Evolutionary conservation across 2,113 vertebrate species (phyloP).

Genomic region (Glaucidium brasilianum): DNA sequence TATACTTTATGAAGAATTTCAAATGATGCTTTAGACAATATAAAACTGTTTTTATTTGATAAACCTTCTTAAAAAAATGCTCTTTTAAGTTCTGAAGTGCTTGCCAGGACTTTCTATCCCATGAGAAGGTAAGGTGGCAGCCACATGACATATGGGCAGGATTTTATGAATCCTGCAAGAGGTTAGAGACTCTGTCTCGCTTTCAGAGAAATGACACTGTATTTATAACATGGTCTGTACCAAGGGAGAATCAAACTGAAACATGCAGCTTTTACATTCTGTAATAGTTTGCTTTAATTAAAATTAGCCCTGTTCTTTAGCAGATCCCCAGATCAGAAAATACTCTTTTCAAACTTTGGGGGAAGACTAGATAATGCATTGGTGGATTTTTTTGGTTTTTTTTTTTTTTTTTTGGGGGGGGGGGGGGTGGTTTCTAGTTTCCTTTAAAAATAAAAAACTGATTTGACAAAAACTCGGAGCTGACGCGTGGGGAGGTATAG

Average conservation of each 20-base stretch:
- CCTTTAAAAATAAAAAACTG: not conserved
- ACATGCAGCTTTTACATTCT: not conserved
- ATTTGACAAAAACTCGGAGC: not conserved
- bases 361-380: not conserved
- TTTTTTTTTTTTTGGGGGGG: too few species aligned
- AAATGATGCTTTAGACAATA: not conserved
- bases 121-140: not conserved
- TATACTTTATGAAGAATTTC: not conserved
- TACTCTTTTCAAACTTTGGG: not conserved
- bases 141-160: conserved; percentile 30
- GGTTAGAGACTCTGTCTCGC: not conserved
- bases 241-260: conserved; percentile 31
- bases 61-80: not conserved
- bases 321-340: not conserved
- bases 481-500: not conserved
- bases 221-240: not conserved
- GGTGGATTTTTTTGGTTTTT: too few species aligned
- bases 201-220: conserved; percentile 17
- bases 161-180: conserved; percentile 19
- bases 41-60: not conserved
- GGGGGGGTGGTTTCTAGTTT: not conserved
- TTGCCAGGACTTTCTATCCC: conserved; percentile 34
- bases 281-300: conserved; percentile 28
- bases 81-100: not conserved
- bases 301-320: not conserved